Evolutionary conservation across 1,140 invertebrate species (phyloP).

Genomic region (Brachionus paranguensis): DNA sequence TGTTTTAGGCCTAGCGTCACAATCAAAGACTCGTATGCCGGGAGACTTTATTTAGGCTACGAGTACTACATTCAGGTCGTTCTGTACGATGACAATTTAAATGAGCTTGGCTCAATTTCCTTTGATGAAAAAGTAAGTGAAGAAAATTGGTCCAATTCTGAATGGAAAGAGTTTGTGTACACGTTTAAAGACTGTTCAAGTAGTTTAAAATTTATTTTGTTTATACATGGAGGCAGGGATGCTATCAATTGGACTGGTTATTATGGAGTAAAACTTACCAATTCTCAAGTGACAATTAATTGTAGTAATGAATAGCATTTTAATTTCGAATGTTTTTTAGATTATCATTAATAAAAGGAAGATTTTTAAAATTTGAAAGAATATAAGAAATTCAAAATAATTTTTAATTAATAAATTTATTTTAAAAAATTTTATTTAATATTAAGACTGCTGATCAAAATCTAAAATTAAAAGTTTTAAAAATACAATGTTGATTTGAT

Average conservation of each 20-base stretch:
- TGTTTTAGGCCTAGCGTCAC: not conserved
- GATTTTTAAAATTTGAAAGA: too few relatives aligned
- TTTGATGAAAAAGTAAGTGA: not conserved
- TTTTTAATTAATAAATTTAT: too few relatives aligned
- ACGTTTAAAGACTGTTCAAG: not conserved
- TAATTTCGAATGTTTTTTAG: too few relatives aligned
- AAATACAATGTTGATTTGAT: too few relatives aligned
- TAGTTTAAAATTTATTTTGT: not conserved
- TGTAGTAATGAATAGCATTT: too few relatives aligned
- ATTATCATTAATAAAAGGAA: too few relatives aligned
- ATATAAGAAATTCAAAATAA: too few relatives aligned
- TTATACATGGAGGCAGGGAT: not conserved
- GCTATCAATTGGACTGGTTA: not conserved
- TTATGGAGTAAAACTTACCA: not conserved
- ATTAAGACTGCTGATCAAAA: too few relatives aligned
- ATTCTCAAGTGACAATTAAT: not conserved
- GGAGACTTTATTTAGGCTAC: constrained; percentile 4
- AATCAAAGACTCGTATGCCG: not conserved
- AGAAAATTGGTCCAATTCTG: not conserved
- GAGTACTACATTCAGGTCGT: not conserved
- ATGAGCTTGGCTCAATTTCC: not conserved
- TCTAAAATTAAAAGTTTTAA: too few relatives aligned
- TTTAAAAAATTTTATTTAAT: too few relatives aligned
- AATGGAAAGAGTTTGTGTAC: constrained; percentile 4
- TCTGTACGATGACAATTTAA: not conserved